Evolutionary conservation across 2,888 invertebrate genomes (phyloP).

Genomic region (Cephus runcator): DNA sequence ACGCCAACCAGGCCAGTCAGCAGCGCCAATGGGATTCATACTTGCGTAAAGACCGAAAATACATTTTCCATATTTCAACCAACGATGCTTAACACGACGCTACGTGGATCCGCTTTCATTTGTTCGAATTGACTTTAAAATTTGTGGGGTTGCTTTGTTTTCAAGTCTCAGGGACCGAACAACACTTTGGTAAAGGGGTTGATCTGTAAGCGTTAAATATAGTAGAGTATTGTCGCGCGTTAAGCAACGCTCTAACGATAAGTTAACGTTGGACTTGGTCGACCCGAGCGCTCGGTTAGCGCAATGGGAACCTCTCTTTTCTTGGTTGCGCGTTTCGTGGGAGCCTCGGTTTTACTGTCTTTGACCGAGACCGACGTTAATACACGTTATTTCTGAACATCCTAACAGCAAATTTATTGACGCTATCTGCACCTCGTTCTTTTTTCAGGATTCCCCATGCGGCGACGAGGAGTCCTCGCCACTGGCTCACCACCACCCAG

Average conservation of each 20-base stretch:
- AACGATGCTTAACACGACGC: not conserved
- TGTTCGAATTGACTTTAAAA: not conserved
- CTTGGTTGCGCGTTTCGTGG: not conserved
- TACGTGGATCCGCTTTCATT: not conserved
- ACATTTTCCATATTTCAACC: not conserved
- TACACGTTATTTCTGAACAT: not conserved
- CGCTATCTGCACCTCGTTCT: slow-evolving; percentile 13
- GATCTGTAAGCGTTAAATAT: not conserved
- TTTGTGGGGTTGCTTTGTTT: not conserved
- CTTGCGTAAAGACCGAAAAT: not conserved
- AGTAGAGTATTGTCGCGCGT: not conserved
- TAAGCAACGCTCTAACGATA: not conserved
- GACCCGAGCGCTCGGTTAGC: not conserved
- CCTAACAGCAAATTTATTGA: not conserved
- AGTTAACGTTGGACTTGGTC: not conserved
- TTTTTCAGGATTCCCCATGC: slow-evolving; percentile 56
- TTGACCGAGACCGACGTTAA: not conserved
- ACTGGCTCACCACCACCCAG: slow-evolving; percentile 43
- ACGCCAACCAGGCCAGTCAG: not conserved
- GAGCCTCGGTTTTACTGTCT: not conserved
- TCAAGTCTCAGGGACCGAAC: not conserved
- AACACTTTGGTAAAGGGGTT: not conserved
- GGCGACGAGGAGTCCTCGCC: slow-evolving; percentile 45
- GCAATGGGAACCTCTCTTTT: not conserved
- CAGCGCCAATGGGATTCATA: not conserved